Conservation (phyloP, 2,888 invertebrate genomes). For the Bembecia ichneumoniformis region DNA sequence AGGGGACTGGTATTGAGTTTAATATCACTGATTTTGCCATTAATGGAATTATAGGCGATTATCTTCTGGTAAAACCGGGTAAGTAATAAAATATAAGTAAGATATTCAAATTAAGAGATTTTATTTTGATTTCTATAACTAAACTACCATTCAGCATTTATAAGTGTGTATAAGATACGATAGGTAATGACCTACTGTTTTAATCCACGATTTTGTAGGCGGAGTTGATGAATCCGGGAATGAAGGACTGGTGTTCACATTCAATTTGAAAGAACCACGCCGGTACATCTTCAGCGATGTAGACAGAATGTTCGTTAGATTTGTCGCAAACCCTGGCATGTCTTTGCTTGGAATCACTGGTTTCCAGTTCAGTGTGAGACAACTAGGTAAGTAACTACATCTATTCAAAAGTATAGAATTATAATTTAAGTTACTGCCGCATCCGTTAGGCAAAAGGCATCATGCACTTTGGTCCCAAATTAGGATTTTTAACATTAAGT, state of each 20-base stretch:
- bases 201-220: slow-evolving; percentile 22
- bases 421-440: no score
- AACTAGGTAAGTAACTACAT: slow-evolving; percentile 39
- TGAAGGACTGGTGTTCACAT: slow-evolving; percentile 48
- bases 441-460: no score
- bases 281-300: slow-evolving; percentile 45
- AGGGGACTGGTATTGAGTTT: slow-evolving; percentile 54
- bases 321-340: slow-evolving; percentile 26
- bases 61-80: slow-evolving; percentile 60
- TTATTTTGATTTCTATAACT: no score
- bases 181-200: no score
- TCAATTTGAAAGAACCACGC: slow-evolving; percentile 28
- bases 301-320: slow-evolving; percentile 46
- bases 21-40: slow-evolving; percentile 49
- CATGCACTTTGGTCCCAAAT: no score
- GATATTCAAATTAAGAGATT: no score
- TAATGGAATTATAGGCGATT: slow-evolving; percentile 45
- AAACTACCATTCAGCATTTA: no score
- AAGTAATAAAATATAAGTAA: slow-evolving; percentile 11
- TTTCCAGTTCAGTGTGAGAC: slow-evolving; percentile 38
- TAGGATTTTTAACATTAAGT: no score
- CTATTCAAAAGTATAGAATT: background rate
- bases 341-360: slow-evolving; percentile 24
- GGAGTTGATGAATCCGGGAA: slow-evolving; percentile 30
- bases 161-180: no score